Conservation (phyloP, 2,113 vertebrate genomes). For the Hiodon alosoides region DNA sequence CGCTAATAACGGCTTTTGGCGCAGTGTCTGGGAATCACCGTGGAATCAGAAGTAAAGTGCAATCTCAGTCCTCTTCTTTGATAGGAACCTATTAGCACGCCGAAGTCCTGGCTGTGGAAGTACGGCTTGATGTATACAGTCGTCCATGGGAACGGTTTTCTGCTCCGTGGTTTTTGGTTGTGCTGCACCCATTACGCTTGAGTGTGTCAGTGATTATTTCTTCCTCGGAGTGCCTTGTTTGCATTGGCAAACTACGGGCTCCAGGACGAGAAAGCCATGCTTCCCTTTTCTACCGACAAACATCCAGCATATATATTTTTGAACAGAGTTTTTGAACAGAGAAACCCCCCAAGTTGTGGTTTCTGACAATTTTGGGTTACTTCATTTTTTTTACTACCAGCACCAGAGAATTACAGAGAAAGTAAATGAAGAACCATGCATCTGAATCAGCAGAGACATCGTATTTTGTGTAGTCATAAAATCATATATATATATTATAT, state of each 20-base stretch:
- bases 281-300: constrained; percentile 38
- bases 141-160: constrained; percentile 8
- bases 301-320: constrained; percentile 26
- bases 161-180: constrained; percentile 2
- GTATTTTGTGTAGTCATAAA: no score
- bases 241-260: constrained; percentile 28
- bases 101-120: neutral
- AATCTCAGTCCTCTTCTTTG: neutral
- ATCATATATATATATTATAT: no score
- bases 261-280: constrained; percentile 27
- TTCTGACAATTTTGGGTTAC: constrained; percentile 22
- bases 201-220: constrained; percentile 33
- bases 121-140: neutral
- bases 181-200: neutral
- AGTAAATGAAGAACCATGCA: neutral
- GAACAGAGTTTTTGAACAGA: constrained; percentile 22
- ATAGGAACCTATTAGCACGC: constrained; percentile 1
- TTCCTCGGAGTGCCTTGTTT: constrained; percentile 30
- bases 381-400: constrained; percentile 6
- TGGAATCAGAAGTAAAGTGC: no score
- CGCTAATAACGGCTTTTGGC: no score
- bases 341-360: neutral
- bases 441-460: constrained; percentile 21
- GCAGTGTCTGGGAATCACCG: no score
- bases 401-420: neutral